These are phyloP conservation scores for Poecilia wingei DNA, from an alignment of 2,797 vertebrate genomes.

Conservation along the genomic window DNA sequence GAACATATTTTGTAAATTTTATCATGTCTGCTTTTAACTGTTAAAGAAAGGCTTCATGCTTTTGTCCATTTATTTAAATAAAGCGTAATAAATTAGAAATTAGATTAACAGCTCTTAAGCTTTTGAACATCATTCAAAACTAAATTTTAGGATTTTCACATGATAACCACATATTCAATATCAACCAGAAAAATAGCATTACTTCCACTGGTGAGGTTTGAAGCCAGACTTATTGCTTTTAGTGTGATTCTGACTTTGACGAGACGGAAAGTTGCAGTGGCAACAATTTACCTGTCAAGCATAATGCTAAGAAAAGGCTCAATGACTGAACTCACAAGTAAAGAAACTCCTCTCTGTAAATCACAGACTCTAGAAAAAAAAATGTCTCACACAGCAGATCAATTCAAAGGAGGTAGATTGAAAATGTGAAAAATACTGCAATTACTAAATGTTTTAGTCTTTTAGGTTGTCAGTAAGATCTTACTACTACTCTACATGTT, in stretches of 20 bases:
- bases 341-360: constrained; percentile 14
- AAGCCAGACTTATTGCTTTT: not conserved
- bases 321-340: not conserved
- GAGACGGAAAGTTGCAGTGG: constrained; percentile 1
- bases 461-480: not conserved
- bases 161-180: not conserved
- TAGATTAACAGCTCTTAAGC: not conserved
- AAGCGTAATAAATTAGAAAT: not conserved
- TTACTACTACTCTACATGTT: not conserved
- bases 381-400: not conserved
- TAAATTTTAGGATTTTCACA: constrained; percentile 3
- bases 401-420: not conserved
- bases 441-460: not conserved
- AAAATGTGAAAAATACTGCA: not conserved
- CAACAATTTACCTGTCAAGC: constrained; percentile 20
- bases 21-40: not conserved
- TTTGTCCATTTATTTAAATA: constrained; percentile 16
- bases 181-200: constrained; percentile 7
- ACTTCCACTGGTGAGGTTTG: not conserved
- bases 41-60: constrained; percentile 4
- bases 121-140: not conserved
- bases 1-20: not conserved
- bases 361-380: not conserved
- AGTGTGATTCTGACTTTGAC: constrained; percentile 12
- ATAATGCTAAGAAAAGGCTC: constrained; percentile 19